Evolutionary conservation across 2,888 invertebrate species (phyloP).

Genomic region (Hypena proboscidalis): DNA sequence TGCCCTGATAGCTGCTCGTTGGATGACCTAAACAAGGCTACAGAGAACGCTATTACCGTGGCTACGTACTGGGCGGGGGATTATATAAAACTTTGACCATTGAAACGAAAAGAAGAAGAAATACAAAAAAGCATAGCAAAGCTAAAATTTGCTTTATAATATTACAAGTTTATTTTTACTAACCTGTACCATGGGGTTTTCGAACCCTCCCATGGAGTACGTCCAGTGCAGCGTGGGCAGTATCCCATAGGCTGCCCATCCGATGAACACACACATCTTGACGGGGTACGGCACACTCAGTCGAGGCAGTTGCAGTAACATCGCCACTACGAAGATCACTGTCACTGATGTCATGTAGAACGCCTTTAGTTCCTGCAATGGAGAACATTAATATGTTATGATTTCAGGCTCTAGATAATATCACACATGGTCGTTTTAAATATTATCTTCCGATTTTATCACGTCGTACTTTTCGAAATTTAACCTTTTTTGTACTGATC

Average conservation of each 20-base stretch:
- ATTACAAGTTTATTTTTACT: slow-evolving; percentile 25
- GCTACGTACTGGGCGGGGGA: too few relatives aligned
- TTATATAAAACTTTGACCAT: too few relatives aligned
- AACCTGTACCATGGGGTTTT: slow-evolving; percentile 93
- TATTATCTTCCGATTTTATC: too few relatives aligned
- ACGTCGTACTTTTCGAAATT: too few relatives aligned
- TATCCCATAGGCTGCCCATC: slow-evolving; percentile 95
- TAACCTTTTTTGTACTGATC: too few relatives aligned
- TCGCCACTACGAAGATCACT: slow-evolving; percentile 91
- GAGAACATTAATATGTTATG: not conserved
- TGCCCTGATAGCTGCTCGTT: too few relatives aligned
- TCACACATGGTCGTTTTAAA: too few relatives aligned
- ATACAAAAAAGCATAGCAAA: too few relatives aligned
- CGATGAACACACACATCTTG: slow-evolving; percentile 92
- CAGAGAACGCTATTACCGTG: too few relatives aligned
- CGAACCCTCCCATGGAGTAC: slow-evolving; percentile 94
- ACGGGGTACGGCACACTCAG: slow-evolving; percentile 89
- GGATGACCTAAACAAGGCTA: too few relatives aligned
- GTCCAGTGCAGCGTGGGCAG: slow-evolving; percentile 97
- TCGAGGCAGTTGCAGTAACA: slow-evolving; percentile 91
- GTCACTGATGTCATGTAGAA: slow-evolving; percentile 94
- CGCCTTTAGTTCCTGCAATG: slow-evolving; percentile 89
- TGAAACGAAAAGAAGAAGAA: too few relatives aligned
- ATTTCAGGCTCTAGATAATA: not conserved
- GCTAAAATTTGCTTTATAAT: too few relatives aligned